Conservation (phyloP, 2,888 invertebrate species). For the Eristalis pertinax region DNA sequence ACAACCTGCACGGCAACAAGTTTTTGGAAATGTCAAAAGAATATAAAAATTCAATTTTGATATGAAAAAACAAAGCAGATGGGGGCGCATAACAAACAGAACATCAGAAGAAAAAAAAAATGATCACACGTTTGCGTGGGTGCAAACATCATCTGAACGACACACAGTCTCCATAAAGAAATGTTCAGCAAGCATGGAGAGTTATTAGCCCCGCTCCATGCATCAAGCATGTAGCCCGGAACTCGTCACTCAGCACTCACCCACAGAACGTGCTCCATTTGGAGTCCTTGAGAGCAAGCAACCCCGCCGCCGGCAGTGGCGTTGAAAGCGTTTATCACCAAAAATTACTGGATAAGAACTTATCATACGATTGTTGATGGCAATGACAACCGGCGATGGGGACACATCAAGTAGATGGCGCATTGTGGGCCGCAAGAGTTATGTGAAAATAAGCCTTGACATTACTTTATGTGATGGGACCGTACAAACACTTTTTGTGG, state of each 20-base stretch:
- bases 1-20: neutral
- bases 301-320: neutral
- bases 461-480: conserved; percentile 1
- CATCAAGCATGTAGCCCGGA: neutral
- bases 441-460: conserved; percentile 34
- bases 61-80: neutral
- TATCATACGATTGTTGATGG: conserved; percentile 13
- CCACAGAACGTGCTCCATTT: neutral
- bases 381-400: neutral
- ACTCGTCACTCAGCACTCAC: neutral
- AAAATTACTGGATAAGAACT: conserved; percentile 18
- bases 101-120: neutral
- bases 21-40: neutral
- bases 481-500: neutral
- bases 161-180: neutral
- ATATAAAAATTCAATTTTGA: neutral
- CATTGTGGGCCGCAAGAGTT: neutral
- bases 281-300: conserved; percentile 11
- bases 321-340: conserved; percentile 8
- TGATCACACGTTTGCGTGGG: neutral
- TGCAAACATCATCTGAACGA: too few relatives aligned
- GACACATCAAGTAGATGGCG: neutral
- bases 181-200: neutral
- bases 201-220: conserved; percentile 17
- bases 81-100: neutral